Evolutionary conservation across 2,113 vertebrate species (phyloP).

Genomic region (Bufo bufo): DNA sequence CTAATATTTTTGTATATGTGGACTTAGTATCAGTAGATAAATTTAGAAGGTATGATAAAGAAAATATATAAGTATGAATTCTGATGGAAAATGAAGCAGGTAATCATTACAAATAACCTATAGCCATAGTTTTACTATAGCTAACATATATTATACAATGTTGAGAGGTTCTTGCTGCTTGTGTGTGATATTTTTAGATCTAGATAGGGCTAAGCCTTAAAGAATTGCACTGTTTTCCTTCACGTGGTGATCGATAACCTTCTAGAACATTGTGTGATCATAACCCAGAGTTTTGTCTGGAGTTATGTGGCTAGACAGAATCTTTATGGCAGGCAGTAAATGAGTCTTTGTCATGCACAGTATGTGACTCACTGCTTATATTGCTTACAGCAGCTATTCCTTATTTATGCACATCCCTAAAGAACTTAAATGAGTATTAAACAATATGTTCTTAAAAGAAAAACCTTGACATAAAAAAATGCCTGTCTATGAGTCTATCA

Average conservation of each 20-base stretch:
- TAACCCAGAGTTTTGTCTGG: slow-evolving; percentile 34
- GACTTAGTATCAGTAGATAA: too few relatives aligned
- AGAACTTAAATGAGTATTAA: neutral
- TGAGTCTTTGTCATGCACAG: slow-evolving; percentile 22
- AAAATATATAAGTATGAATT: too few relatives aligned
- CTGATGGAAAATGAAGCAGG: too few relatives aligned
- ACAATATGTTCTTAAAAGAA: neutral
- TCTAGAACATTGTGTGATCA: neutral
- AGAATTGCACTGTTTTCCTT: neutral
- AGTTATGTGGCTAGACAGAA: slow-evolving; percentile 41
- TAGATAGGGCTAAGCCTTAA: neutral
- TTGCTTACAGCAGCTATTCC: slow-evolving; percentile 7
- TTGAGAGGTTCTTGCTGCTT: neutral
- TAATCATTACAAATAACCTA: too few relatives aligned
- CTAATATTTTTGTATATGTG: too few relatives aligned
- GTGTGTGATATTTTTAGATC: neutral
- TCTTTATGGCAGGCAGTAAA: slow-evolving; percentile 26
- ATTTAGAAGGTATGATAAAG: too few relatives aligned
- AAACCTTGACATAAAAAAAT: neutral
- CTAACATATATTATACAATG: neutral
- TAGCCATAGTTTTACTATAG: neutral
- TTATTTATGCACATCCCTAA: neutral
- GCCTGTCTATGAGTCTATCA: neutral
- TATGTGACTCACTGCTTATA: slow-evolving; percentile 8
- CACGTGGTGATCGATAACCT: neutral